Evolutionary conservation across 2,888 invertebrate genomes (phyloP).

Genomic region (Melangyna quadrimaculata): DNA sequence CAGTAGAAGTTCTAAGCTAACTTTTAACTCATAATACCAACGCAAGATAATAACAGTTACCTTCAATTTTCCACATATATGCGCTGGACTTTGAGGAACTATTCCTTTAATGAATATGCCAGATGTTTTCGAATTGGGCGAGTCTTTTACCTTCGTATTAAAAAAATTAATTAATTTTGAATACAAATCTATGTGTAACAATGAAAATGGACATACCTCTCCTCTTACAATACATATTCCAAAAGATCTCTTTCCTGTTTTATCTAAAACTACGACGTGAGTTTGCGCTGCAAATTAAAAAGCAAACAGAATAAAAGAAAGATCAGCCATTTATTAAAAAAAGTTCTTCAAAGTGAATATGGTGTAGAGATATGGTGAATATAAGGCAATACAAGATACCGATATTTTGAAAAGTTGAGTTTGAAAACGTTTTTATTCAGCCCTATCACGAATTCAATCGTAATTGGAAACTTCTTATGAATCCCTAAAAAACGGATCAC

Average conservation of each 20-base stretch:
- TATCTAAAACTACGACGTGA: conserved; percentile 77
- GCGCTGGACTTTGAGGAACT: conserved; percentile 96
- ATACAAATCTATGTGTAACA: neutral
- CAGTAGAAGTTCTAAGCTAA: neutral
- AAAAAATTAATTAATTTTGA: neutral
- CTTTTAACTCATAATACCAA: too few relatives aligned
- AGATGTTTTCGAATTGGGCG: conserved; percentile 85
- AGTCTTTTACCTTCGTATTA: conserved; percentile 82
- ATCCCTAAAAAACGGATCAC: too few relatives aligned
- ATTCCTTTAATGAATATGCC: conserved; percentile 99
- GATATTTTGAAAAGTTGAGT: too few relatives aligned
- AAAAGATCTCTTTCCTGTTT: conserved; percentile 84
- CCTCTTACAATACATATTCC: conserved; percentile 99
- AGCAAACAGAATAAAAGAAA: neutral
- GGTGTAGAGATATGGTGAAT: too few relatives aligned
- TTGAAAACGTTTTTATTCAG: too few relatives aligned
- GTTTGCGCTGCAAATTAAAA: conserved; percentile 74
- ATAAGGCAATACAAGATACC: too few relatives aligned
- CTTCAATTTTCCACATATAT: conserved; percentile 91
- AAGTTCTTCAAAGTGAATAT: too few relatives aligned
- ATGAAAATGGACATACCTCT: conserved; percentile 83
- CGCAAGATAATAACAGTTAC: conserved; percentile 80
- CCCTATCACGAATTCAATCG: too few relatives aligned
- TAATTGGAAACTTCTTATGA: too few relatives aligned
- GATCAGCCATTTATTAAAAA: neutral